phyloP scores from a whole-genome alignment of 2,888 invertebrate species.

The Cremastobaeus sp. region DNA sequence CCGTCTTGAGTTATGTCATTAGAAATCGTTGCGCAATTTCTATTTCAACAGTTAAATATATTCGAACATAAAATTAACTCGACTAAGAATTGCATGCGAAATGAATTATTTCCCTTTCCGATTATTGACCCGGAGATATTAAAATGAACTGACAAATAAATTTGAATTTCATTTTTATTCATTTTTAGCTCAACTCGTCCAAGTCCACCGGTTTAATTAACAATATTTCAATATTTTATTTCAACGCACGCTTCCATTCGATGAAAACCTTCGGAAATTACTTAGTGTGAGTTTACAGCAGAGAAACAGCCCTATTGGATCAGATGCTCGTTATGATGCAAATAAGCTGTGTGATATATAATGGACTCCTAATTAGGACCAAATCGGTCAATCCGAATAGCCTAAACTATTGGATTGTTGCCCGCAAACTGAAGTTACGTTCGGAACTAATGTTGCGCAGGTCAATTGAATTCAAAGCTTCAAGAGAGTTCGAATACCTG shows the following conservation, averaged over 20 bases:
- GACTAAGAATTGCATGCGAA: slow-evolving; percentile 29
- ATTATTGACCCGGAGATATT: slow-evolving; percentile 3
- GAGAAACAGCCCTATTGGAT: slow-evolving; percentile 6
- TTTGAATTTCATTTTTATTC: slow-evolving; percentile 7
- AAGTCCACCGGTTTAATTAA: no score
- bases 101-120: slow-evolving; percentile 27
- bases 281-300: background rate
- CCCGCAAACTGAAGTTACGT: slow-evolving; percentile 52
- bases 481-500: slow-evolving; percentile 38
- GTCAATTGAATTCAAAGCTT: slow-evolving; percentile 57
- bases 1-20: background rate
- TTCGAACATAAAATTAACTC: slow-evolving; percentile 13
- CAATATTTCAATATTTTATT: no score
- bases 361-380: slow-evolving; percentile 46
- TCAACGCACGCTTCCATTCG: no score
- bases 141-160: background rate
- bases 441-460: slow-evolving; percentile 49
- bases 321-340: slow-evolving; percentile 33
- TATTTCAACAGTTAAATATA: no score
- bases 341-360: slow-evolving; percentile 43
- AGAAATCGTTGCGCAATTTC: slow-evolving; percentile 1
- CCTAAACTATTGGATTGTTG: slow-evolving; percentile 48
- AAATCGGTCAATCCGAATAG: slow-evolving; percentile 52
- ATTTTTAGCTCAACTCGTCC: no score
- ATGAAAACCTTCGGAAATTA: no score